Evolutionary conservation across 2,797 vertebrate species (phyloP).

Genomic region (Neosalanx taihuensis): DNA sequence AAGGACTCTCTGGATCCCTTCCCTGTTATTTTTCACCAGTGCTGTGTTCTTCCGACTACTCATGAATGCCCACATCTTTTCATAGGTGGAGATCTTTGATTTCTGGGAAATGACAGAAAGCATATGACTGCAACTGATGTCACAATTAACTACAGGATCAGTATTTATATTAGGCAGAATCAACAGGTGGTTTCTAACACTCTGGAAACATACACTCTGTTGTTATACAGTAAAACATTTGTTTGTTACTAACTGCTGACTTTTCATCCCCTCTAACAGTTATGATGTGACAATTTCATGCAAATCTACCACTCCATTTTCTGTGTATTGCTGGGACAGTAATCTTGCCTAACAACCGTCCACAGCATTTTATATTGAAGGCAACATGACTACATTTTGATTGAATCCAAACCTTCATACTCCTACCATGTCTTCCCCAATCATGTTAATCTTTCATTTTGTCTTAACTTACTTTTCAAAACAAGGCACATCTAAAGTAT

Average conservation of each 20-base stretch:
- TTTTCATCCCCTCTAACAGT: constrained; percentile 18
- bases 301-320: constrained; percentile 38
- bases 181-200: constrained; percentile 10
- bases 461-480: not conserved
- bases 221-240: constrained; percentile 9
- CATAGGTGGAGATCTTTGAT: constrained; percentile 97
- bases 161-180: not conserved
- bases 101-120: constrained; percentile 75
- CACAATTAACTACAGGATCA: too few species aligned
- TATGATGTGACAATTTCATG: constrained; percentile 35
- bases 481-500: constrained; percentile 8
- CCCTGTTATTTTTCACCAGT: constrained; percentile 91
- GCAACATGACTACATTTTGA: constrained; percentile 12
- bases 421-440: not conserved
- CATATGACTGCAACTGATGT: not conserved
- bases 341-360: constrained; percentile 38
- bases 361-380: constrained; percentile 15
- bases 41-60: constrained; percentile 94
- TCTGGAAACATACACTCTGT: constrained; percentile 20
- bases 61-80: constrained; percentile 99
- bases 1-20: constrained; percentile 93
- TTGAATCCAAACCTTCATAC: constrained; percentile 15
- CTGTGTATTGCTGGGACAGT: constrained; percentile 23
- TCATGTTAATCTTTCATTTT: not conserved
- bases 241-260: not conserved